Evolutionary conservation across 2,113 vertebrate genomes (phyloP).

Genomic region (Dicaeum eximium): DNA sequence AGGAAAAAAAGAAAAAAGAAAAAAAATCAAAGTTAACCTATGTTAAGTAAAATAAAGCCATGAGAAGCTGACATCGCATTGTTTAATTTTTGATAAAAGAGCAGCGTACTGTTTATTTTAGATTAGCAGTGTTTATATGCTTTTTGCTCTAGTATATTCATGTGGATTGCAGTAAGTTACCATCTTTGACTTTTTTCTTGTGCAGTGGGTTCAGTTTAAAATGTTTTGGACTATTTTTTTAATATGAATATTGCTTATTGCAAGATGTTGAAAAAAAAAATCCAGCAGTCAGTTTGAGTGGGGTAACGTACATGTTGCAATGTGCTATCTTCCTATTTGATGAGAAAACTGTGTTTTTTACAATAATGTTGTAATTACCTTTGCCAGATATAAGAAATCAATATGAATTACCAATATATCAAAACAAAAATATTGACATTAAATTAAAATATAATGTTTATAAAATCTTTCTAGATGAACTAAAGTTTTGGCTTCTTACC

Average conservation of each 20-base stretch:
- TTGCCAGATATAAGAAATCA: background rate
- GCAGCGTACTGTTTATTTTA: background rate
- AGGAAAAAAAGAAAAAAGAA: background rate
- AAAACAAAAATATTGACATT: background rate
- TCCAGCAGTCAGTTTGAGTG: background rate
- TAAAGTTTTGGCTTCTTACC: background rate
- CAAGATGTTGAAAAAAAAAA: background rate
- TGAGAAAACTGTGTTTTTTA: background rate
- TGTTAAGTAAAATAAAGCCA: background rate
- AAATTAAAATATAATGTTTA: background rate
- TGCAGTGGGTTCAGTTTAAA: background rate
- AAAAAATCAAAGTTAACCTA: background rate
- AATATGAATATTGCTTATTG: background rate
- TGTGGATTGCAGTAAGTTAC: background rate
- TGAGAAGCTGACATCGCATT: background rate
- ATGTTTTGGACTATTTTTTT: background rate
- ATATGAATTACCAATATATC: background rate
- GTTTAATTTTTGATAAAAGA: background rate
- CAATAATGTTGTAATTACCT: background rate
- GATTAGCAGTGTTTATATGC: background rate
- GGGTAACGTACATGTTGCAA: background rate
- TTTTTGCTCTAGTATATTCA: background rate
- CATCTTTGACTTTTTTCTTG: background rate
- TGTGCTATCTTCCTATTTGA: background rate
- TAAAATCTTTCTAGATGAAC: background rate